Percentiles rank a stretch among this genome's conserved stretches.
phyloP scores from a whole-genome alignment of 1,140 invertebrate species.

The Heliconius hewitsoni region DNA sequence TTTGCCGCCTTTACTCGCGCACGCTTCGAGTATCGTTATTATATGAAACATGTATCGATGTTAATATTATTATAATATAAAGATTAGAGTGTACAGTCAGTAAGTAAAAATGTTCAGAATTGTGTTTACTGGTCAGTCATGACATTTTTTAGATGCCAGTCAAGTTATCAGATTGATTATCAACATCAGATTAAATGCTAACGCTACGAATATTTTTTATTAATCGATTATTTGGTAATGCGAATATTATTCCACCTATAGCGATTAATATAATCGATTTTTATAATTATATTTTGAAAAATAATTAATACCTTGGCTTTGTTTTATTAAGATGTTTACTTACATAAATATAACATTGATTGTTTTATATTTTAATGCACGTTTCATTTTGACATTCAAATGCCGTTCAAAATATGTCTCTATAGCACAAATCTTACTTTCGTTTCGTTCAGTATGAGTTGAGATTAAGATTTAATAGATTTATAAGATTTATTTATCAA shows the following conservation, averaged over 20 bases:
- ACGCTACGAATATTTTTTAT: not conserved
- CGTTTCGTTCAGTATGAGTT: not conserved
- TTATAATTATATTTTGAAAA: not conserved
- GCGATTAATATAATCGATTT: not conserved
- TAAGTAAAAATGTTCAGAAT: not conserved
- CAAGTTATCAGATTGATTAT: not conserved
- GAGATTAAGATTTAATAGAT: too few species aligned
- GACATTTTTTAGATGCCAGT: not conserved
- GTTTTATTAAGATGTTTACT: too few species aligned
- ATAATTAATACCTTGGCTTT: not conserved
- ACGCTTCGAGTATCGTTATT: constrained; percentile 8
- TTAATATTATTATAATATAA: constrained; percentile 9
- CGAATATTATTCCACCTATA: not conserved
- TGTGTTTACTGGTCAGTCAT: not conserved
- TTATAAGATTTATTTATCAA: not conserved
- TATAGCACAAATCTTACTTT: constrained; percentile 28
- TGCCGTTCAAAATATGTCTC: constrained; percentile 14
- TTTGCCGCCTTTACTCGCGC: constrained; percentile 11
- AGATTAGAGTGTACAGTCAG: constrained; percentile 2
- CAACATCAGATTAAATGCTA: not conserved
- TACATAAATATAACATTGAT: not conserved
- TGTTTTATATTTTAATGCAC: not conserved
- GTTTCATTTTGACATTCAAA: not conserved
- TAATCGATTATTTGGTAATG: not conserved
- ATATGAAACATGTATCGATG: constrained; percentile 3